phyloP scores from a whole-genome alignment of 2,888 invertebrate species.

The Leptopilina syphax region DNA sequence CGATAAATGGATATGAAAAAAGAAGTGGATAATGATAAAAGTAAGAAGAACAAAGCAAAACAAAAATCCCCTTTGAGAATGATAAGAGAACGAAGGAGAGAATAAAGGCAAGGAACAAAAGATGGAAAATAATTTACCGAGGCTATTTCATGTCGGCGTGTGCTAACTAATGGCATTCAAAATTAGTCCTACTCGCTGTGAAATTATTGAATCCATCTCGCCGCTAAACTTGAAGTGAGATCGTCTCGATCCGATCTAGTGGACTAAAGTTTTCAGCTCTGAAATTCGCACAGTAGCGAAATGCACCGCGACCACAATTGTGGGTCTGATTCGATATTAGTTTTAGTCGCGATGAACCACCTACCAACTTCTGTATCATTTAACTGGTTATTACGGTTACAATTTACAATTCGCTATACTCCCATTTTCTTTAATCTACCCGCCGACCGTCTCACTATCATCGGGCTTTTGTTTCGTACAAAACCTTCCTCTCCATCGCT shows the following conservation, averaged over 20 bases:
- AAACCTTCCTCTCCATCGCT: slow-evolving; percentile 5
- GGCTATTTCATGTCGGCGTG: slow-evolving; percentile 64
- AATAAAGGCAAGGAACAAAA: background rate
- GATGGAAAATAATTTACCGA: slow-evolving; percentile 47
- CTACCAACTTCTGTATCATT: slow-evolving; percentile 64
- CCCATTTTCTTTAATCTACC: slow-evolving; percentile 58
- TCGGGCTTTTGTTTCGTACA: slow-evolving; percentile 10
- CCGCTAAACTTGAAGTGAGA: slow-evolving; percentile 48
- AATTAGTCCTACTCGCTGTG: slow-evolving; percentile 73
- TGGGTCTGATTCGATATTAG: slow-evolving; percentile 73
- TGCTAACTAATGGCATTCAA: slow-evolving; percentile 76
- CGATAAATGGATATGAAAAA: slow-evolving; percentile 22
- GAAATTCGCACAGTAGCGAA: slow-evolving; percentile 61
- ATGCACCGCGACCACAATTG: slow-evolving; percentile 71
- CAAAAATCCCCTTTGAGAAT: background rate
- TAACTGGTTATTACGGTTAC: slow-evolving; percentile 74
- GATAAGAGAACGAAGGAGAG: background rate
- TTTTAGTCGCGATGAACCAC: slow-evolving; percentile 66
- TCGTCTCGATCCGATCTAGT: slow-evolving; percentile 56
- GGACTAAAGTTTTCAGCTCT: slow-evolving; percentile 62
- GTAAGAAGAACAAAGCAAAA: background rate
- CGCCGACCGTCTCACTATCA: slow-evolving; percentile 37
- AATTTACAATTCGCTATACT: slow-evolving; percentile 62
- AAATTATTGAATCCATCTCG: slow-evolving; percentile 69
- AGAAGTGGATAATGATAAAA: slow-evolving; percentile 34